Conservation (phyloP, 2,113 vertebrate species). For the Gambusia affinis region DNA sequence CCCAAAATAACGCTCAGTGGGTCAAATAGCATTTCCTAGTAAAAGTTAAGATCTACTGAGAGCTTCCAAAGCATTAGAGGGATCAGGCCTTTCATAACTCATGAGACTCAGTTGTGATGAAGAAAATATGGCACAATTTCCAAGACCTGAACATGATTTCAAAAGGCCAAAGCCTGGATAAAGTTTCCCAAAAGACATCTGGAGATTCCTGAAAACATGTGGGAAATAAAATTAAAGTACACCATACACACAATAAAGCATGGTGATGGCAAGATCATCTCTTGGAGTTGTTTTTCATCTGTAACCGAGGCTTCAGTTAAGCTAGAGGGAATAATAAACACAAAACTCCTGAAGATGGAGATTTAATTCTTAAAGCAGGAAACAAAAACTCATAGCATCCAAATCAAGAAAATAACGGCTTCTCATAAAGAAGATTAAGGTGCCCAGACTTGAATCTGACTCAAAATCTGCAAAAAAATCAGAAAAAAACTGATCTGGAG, state of each 20-base stretch:
- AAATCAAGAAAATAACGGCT: too few relatives aligned
- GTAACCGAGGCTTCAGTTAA: neutral
- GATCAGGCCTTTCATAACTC: neutral
- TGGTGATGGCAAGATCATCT: neutral
- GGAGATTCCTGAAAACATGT: neutral
- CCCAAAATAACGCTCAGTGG: neutral
- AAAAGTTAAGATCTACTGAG: neutral
- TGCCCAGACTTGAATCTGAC: neutral
- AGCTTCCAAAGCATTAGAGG: neutral
- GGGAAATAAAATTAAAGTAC: neutral
- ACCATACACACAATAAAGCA: too few relatives aligned
- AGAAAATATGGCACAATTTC: neutral
- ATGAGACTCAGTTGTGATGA: neutral
- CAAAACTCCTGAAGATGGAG: too few relatives aligned
- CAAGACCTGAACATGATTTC: neutral
- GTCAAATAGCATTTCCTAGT: neutral
- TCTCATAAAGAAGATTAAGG: neutral
- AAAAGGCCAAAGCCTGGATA: neutral
- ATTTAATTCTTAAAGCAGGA: too few relatives aligned
- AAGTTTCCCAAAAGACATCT: neutral
- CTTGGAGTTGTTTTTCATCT: neutral
- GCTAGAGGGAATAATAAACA: neutral
- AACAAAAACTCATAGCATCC: too few relatives aligned
- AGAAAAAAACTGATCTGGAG: neutral
- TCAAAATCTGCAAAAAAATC: neutral